Percentiles rank a stretch among this genome's conserved stretches.
Evolutionary conservation across 2,113 vertebrate genomes (phyloP).

Genomic region (Ictalurus punctatus): DNA sequence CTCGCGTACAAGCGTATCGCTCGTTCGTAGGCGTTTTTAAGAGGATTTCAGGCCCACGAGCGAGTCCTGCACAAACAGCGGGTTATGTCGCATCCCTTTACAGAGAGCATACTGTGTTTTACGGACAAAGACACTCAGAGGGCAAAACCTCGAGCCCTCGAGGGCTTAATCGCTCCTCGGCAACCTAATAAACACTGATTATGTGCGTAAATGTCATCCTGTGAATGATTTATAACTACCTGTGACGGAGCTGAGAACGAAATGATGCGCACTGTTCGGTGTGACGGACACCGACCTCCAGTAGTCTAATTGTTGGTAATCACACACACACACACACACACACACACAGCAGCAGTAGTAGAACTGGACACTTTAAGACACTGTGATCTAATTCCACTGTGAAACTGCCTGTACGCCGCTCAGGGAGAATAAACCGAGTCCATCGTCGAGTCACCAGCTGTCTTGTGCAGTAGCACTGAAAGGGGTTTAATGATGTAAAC

Average conservation of each 20-base stretch:
- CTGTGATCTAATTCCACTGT: background rate
- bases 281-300: background rate
- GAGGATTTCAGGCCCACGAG: background rate
- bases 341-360: background rate
- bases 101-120: slow-evolving; percentile 11
- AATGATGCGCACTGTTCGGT: background rate
- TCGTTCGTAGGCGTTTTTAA: background rate
- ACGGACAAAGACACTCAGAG: slow-evolving; percentile 13
- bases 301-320: background rate
- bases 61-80: slow-evolving; percentile 2
- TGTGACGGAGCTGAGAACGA: background rate
- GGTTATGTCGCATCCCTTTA: background rate
- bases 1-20: background rate
- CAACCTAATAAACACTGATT: slow-evolving; percentile 30
- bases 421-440: slow-evolving; percentile 11
- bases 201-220: slow-evolving; percentile 11
- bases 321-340: background rate
- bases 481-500: slow-evolving; percentile 12
- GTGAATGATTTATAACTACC: slow-evolving; percentile 25
- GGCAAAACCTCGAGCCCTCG: slow-evolving; percentile 15
- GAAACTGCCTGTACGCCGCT: background rate
- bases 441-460: background rate
- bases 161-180: slow-evolving; percentile 21
- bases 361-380: background rate
- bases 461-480: background rate